These are phyloP conservation scores for Turnix velox DNA, from an alignment of 2,113 vertebrate species.

Conservation along the genomic window DNA sequence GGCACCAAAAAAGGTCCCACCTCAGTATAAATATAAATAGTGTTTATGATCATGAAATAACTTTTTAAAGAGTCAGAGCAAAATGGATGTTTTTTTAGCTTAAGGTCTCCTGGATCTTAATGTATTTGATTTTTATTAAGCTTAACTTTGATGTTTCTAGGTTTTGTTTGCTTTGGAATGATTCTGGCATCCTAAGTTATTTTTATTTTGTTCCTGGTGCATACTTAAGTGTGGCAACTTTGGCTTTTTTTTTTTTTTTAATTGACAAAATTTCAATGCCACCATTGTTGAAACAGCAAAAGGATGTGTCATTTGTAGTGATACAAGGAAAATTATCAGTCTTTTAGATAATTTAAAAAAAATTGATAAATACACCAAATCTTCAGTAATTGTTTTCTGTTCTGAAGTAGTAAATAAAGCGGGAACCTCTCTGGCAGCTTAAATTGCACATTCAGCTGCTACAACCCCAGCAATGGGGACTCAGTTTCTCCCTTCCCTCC, in stretches of 20 bases:
- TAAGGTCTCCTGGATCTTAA: background rate
- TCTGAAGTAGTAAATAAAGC: background rate
- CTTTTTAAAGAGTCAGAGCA: background rate
- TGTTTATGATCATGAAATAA: slow-evolving; percentile 17
- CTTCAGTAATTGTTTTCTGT: background rate
- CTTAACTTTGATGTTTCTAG: slow-evolving; percentile 44
- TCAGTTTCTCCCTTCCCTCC: background rate
- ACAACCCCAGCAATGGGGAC: background rate
- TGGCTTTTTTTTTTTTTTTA: background rate
- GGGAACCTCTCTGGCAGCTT: background rate
- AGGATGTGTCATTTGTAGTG: background rate
- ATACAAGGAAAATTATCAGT: background rate
- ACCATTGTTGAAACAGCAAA: background rate
- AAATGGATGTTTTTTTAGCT: background rate
- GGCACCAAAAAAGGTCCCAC: background rate
- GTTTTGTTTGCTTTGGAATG: slow-evolving; percentile 1
- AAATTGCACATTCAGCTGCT: background rate
- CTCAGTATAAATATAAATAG: background rate
- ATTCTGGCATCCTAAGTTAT: background rate
- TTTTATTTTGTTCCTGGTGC: background rate
- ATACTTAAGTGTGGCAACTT: background rate
- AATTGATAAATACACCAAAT: background rate
- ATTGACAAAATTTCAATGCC: background rate
- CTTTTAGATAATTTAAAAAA: no score
- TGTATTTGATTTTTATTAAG: slow-evolving; percentile 28